Conservation (phyloP, 1,140 invertebrate species). For the Caerostris darwini region DNA sequence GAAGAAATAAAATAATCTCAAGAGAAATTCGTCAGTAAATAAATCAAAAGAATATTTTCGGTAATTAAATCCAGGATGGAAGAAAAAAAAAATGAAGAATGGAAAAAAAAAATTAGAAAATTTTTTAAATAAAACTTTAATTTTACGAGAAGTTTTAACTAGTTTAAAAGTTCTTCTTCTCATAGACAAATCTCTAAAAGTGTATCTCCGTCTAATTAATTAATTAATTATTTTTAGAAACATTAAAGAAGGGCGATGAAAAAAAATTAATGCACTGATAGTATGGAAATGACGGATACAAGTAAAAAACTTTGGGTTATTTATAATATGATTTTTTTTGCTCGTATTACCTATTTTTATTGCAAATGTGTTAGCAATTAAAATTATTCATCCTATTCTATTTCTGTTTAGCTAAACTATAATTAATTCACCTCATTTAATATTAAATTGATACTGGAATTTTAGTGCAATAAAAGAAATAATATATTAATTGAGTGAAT, state of each 20-base stretch:
- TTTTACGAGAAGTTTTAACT: constrained; percentile 19
- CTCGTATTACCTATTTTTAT: too few relatives aligned
- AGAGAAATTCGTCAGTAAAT: not conserved
- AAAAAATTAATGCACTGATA: not conserved
- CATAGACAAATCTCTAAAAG: not conserved
- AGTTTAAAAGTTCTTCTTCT: not conserved
- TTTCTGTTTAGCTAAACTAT: too few relatives aligned
- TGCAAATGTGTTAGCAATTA: too few relatives aligned
- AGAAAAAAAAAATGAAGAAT: not conserved
- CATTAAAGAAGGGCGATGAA: not conserved
- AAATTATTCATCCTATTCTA: too few relatives aligned
- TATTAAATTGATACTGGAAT: too few relatives aligned
- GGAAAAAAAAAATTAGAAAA: not conserved
- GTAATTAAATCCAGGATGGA: not conserved
- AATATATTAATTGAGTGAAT: too few relatives aligned
- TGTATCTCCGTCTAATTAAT: not conserved
- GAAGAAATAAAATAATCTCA: not conserved
- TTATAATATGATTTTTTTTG: too few relatives aligned
- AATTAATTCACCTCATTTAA: too few relatives aligned
- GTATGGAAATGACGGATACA: not conserved
- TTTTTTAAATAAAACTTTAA: not conserved
- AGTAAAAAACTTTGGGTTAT: too few relatives aligned
- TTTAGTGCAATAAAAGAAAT: too few relatives aligned
- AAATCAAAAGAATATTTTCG: not conserved
- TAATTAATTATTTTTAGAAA: not conserved